Percentiles rank a stretch among this genome's conserved stretches.
These are phyloP conservation scores for Xiphias gladius DNA, from an alignment of 2,113 vertebrate species.

Conservation along the genomic window DNA sequence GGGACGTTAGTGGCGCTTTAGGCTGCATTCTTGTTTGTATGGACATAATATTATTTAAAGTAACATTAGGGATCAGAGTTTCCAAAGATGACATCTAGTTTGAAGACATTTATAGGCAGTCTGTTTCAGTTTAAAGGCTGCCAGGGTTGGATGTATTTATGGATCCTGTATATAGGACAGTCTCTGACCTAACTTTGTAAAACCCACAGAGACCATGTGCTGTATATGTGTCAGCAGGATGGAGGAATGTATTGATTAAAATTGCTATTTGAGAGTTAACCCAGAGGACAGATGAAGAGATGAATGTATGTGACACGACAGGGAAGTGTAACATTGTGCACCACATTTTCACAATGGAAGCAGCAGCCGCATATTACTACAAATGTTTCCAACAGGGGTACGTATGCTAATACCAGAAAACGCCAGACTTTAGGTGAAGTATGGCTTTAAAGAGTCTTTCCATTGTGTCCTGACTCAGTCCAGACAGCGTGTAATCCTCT, in stretches of 20 bases:
- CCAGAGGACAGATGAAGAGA: not conserved
- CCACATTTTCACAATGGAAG: not conserved
- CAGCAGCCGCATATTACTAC: not conserved
- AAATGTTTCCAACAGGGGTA: conserved; percentile 6
- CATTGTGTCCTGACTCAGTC: conserved; percentile 51
- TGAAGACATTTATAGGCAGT: not conserved
- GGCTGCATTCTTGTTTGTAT: not conserved
- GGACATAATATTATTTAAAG: not conserved
- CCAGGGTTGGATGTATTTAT: not conserved
- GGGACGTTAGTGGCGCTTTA: not conserved
- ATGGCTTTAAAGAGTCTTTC: conserved; percentile 53
- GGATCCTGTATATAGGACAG: not conserved
- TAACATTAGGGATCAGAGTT: not conserved
- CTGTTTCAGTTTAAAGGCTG: not conserved
- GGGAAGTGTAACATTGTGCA: not conserved
- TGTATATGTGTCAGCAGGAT: conserved; percentile 6
- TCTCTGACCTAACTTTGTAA: not conserved
- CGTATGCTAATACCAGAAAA: conserved; percentile 11
- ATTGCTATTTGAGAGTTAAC: not conserved
- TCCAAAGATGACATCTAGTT: not conserved
- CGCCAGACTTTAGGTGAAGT: conserved; percentile 28
- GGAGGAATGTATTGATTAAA: conserved; percentile 10
- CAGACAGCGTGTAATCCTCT: conserved; percentile 76
- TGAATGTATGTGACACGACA: not conserved
- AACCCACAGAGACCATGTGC: not conserved